These are phyloP conservation scores for Rhogogaster chlorosoma DNA, from an alignment of 2,888 invertebrate genomes.

Conservation along the genomic window DNA sequence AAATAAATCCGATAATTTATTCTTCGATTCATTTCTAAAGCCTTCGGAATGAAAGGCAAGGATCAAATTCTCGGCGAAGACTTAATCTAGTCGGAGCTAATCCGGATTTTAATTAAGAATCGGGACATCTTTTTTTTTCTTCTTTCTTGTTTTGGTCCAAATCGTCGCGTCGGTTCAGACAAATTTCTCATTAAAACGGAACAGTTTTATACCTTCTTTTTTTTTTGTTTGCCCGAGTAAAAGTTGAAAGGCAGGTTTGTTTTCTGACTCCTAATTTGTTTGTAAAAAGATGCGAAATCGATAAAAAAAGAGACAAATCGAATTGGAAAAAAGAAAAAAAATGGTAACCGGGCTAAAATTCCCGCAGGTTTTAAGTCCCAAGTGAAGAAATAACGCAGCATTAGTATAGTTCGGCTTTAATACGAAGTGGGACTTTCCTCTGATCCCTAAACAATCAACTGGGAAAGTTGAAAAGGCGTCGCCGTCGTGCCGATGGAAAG, in stretches of 20 bases:
- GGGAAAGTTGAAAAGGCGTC: slow-evolving; percentile 34
- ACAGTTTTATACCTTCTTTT: neutral
- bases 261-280: neutral
- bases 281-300: neutral
- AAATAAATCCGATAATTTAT: neutral
- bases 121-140: neutral
- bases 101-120: slow-evolving; percentile 3
- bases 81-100: neutral
- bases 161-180: neutral
- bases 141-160: neutral
- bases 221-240: neutral
- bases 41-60: neutral
- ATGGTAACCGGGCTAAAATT: neutral
- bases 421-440: slow-evolving; percentile 38
- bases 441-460: slow-evolving; percentile 44
- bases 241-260: neutral
- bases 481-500: slow-evolving; percentile 12
- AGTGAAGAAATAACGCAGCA: slow-evolving; percentile 29
- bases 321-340: neutral
- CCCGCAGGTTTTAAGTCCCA: neutral
- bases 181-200: slow-evolving; percentile 5
- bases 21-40: neutral
- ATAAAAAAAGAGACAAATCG: slow-evolving; percentile 2
- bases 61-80: neutral
- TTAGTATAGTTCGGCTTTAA: slow-evolving; percentile 47